Base-by-base conservation (phyloP, 2,888 invertebrate genomes). In the Pseudanteris insignis region DNA sequence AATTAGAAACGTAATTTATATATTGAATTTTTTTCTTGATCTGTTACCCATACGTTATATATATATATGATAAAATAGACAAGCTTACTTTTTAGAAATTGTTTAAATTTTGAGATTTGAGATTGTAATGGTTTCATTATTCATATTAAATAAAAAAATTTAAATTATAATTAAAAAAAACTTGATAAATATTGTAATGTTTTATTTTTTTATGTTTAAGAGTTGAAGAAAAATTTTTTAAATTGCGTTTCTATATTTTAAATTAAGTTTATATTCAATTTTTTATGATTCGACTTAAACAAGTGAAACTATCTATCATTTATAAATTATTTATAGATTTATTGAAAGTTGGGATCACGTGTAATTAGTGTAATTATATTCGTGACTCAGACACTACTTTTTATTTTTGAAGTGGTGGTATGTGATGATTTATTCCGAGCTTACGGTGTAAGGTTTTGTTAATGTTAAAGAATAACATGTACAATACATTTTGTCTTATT, bases 361-460 rank as follows among this genome's bases (percentile, higher is more conserved):
- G 59, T 21, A 53, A 60, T 60, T 60, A 7, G 53, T 41, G 43
- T 51, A 51, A n/a, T n/a, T n/a, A n/a, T n/a, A n/a, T n/a, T n/a
- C n/a, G 6, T 37, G 47, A 53, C 53, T 60, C 26, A 47, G 47
- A 60, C 59, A 59, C 59, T 59, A 51, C 59, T 59, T 53, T 43
- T 59, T 47, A 32, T 47, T 59, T 61, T 36, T 51, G 33, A 62
- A 51, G 55, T 57, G 46, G 51, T 53, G 57, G 43, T 48, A 57
- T 57, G 57, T 44, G 57, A 62, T 53, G 57, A 51, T 62, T 62
- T 46, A 37, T 62, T 57, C 53, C 51, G 51, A 57, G 57, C 57
- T 62, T 62, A 53, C 41, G 62, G 62, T 62, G 53, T 47, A 62
- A 57, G 62, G 62, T 62, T 57, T 57, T 57, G 57, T 57, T 62